phyloP scores from a whole-genome alignment of 2,888 invertebrate species.

The Tenthredo distinguenda region DNA sequence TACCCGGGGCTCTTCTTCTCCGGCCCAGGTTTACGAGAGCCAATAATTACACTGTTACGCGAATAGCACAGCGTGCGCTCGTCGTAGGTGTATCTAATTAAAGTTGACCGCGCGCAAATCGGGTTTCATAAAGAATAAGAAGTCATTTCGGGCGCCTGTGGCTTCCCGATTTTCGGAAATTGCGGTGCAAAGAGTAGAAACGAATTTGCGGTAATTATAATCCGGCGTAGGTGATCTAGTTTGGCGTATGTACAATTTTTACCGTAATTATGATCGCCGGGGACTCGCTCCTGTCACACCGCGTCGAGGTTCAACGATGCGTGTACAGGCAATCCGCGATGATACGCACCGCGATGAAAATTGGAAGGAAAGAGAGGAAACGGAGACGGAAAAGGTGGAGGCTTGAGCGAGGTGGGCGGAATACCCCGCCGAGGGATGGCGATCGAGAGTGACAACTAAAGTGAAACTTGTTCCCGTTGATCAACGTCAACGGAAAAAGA shows the following conservation, averaged over 20 bases:
- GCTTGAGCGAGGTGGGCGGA: not conserved
- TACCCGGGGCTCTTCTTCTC: not conserved
- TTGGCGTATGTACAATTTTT: not conserved
- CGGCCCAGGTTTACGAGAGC: not conserved
- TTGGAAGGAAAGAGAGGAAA: not conserved
- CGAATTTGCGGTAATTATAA: not conserved
- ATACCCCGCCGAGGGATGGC: not conserved
- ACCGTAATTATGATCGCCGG: not conserved
- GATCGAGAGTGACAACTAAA: not conserved
- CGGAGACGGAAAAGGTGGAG: not conserved
- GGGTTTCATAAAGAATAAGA: not conserved
- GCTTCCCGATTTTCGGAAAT: too few relatives aligned
- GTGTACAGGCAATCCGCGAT: not conserved
- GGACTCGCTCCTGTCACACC: not conserved
- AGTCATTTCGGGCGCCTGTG: not conserved
- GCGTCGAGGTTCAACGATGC: constrained; percentile 10
- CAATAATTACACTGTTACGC: constrained; percentile 12
- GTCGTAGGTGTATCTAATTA: not conserved
- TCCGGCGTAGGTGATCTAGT: not conserved
- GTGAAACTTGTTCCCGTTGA: constrained; percentile 12
- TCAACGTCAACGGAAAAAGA: not conserved
- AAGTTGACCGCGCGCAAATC: not conserved
- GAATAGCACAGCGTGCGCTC: not conserved
- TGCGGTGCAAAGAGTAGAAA: not conserved
- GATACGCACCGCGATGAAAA: not conserved